Percentiles rank a stretch among this genome's conserved stretches.
Conservation (phyloP, 1,140 invertebrate species). For the Dinothrombium tinctorium region DNA sequence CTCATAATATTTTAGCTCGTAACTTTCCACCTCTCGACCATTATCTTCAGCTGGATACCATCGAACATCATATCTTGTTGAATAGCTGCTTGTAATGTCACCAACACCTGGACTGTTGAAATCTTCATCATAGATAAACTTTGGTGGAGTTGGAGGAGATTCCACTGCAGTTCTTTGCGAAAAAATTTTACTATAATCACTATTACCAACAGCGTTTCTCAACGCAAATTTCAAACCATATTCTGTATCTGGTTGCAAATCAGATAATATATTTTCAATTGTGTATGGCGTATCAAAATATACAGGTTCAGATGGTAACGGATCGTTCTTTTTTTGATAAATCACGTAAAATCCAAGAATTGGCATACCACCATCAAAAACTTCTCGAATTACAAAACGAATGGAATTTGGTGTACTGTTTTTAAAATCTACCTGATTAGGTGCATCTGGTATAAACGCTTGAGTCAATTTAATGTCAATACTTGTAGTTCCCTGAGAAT, state of each 20-base stretch:
- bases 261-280: constrained; percentile 36
- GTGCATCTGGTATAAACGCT: constrained; percentile 24
- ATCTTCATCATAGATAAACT: constrained; percentile 5
- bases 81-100: constrained; percentile 29
- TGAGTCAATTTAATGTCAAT: constrained; percentile 42
- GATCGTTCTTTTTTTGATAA: constrained; percentile 37
- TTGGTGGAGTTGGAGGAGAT: constrained; percentile 15
- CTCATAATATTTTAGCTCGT: constrained; percentile 36
- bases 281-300: constrained; percentile 17
- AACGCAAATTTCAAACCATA: constrained; percentile 67
- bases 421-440: constrained; percentile 6
- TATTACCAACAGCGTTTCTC: constrained; percentile 51
- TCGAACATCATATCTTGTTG: constrained; percentile 45
- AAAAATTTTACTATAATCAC: constrained; percentile 33
- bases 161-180: constrained; percentile 21
- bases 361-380: constrained; percentile 42
- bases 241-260: constrained; percentile 42
- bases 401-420: constrained; percentile 57
- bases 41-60: constrained; percentile 50
- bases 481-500: constrained; percentile 39
- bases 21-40: constrained; percentile 59
- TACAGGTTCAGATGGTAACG: constrained; percentile 42
- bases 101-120: background rate
- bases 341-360: constrained; percentile 41
- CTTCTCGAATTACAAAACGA: constrained; percentile 36